Evolutionary conservation across 2,113 vertebrate species (phyloP).

Genomic region (Bubo blakistoni): DNA sequence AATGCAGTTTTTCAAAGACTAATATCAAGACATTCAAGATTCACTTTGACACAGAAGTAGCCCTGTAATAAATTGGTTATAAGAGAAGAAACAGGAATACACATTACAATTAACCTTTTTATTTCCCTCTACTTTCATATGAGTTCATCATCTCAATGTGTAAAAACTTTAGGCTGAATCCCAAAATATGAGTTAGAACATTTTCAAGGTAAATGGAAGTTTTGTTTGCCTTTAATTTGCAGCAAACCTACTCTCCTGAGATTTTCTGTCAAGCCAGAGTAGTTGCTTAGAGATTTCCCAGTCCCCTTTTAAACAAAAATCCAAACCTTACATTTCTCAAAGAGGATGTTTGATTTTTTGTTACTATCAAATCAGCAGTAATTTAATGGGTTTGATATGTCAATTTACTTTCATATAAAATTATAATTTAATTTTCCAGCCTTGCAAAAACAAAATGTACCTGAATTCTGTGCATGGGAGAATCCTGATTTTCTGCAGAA

Average conservation of each 20-base stretch:
- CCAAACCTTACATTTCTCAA: not conserved
- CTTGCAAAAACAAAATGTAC: not conserved
- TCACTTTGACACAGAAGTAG: not conserved
- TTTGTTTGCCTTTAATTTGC: not conserved
- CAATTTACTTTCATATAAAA: not conserved
- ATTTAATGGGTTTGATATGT: not conserved
- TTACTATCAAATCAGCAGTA: not conserved
- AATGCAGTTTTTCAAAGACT: slow-evolving; percentile 25
- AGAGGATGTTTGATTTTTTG: not conserved
- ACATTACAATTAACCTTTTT: slow-evolving; percentile 21
- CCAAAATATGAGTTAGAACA: not conserved
- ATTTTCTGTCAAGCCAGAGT: not conserved
- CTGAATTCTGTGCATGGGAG: not conserved
- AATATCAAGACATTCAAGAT: not conserved
- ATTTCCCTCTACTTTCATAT: not conserved
- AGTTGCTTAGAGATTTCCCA: not conserved
- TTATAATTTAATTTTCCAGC: not conserved
- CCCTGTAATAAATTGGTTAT: not conserved
- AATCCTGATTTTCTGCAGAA: not conserved
- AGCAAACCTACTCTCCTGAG: not conserved
- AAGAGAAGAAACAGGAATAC: not conserved
- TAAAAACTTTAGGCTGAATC: not conserved
- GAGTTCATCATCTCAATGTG: not conserved
- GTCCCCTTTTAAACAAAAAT: not conserved
- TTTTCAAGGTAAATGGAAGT: not conserved